These are phyloP conservation scores for Triplophysa tibetana DNA, from an alignment of 2,113 vertebrate species.

Conservation along the genomic window DNA sequence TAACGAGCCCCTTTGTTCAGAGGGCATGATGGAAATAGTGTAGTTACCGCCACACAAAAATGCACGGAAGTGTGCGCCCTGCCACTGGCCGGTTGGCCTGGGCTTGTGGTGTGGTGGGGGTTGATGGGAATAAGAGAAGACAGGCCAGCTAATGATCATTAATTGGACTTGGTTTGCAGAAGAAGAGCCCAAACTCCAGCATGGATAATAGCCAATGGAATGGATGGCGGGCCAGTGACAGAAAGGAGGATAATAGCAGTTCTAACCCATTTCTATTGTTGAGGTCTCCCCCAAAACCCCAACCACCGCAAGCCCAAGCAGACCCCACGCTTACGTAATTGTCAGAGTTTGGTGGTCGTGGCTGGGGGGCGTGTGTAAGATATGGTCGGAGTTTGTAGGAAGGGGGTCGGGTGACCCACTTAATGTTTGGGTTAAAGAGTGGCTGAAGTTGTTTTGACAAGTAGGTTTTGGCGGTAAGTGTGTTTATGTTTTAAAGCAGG, in stretches of 20 bases:
- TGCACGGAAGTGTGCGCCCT: conserved; percentile 80
- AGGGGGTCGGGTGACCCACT: conserved; percentile 66
- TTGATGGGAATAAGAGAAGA: conserved; percentile 85
- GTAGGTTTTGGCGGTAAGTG: conserved; percentile 38
- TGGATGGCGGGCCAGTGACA: conserved; percentile 41
- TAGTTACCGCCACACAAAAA: conserved; percentile 74
- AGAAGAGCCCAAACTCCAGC: conserved; percentile 81
- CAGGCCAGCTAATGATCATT: conserved; percentile 96
- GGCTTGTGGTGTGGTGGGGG: conserved; percentile 72
- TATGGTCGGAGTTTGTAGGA: conserved; percentile 11
- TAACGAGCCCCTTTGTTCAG: conserved; percentile 62
- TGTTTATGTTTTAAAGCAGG: conserved; percentile 49
- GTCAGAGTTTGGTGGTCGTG: conserved; percentile 64
- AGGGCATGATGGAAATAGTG: conserved; percentile 89
- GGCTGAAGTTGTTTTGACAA: conserved; percentile 44
- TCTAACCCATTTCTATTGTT: conserved; percentile 72
- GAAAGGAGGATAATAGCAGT: conserved; percentile 63
- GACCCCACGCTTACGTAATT: conserved; percentile 70
- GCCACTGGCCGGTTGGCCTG: conserved; percentile 58
- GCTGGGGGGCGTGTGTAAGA: neutral
- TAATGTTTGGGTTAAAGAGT: conserved; percentile 46
- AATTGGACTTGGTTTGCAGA: conserved; percentile 88
- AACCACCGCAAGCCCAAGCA: conserved; percentile 56
- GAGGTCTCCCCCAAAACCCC: conserved; percentile 52
- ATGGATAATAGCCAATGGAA: conserved; percentile 65